These are phyloP conservation scores for Esox niger DNA, from an alignment of 2,113 vertebrate genomes.

Conservation along the genomic window DNA sequence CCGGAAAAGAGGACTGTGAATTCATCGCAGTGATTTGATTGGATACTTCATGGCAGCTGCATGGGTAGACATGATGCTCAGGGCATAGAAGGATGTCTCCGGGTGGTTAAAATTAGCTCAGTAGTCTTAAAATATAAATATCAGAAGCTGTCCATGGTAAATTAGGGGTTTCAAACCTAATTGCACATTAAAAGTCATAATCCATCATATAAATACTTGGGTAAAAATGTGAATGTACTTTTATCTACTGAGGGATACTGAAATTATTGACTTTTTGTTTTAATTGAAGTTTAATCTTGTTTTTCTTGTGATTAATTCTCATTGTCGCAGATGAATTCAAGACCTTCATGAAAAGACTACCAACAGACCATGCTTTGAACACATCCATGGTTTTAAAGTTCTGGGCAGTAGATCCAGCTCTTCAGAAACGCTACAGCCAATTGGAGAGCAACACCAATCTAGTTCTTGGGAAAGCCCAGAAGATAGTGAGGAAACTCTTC, in stretches of 20 bases:
- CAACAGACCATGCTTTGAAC: slow-evolving; percentile 87
- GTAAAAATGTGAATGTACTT: too few relatives aligned
- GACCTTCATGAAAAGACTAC: slow-evolving; percentile 84
- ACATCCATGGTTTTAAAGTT: slow-evolving; percentile 84
- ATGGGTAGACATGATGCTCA: not conserved
- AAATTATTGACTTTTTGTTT: too few relatives aligned
- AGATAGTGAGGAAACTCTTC: slow-evolving; percentile 88
- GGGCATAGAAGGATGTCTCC: not conserved
- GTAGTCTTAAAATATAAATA: not conserved
- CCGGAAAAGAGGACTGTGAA: slow-evolving; percentile 9
- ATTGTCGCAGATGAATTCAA: slow-evolving; percentile 86
- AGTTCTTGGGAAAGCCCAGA: slow-evolving; percentile 83
- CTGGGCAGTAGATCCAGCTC: slow-evolving; percentile 81
- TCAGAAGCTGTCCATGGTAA: slow-evolving; percentile 25
- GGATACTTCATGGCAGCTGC: not conserved
- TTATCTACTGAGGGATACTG: too few relatives aligned
- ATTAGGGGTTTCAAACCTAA: slow-evolving; percentile 28
- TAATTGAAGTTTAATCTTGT: too few relatives aligned
- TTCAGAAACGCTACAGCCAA: slow-evolving; percentile 88
- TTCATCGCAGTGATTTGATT: slow-evolving; percentile 4
- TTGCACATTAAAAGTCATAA: slow-evolving; percentile 32
- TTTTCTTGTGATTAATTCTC: not conserved
- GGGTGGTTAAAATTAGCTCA: not conserved
- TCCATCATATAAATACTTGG: slow-evolving; percentile 19
- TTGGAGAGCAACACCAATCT: slow-evolving; percentile 80